Evolutionary conservation across 2,888 invertebrate genomes (phyloP), one percentile per base, ranked within the genome.

Genomic region (Yponomeuta cagnagella): DNA sequence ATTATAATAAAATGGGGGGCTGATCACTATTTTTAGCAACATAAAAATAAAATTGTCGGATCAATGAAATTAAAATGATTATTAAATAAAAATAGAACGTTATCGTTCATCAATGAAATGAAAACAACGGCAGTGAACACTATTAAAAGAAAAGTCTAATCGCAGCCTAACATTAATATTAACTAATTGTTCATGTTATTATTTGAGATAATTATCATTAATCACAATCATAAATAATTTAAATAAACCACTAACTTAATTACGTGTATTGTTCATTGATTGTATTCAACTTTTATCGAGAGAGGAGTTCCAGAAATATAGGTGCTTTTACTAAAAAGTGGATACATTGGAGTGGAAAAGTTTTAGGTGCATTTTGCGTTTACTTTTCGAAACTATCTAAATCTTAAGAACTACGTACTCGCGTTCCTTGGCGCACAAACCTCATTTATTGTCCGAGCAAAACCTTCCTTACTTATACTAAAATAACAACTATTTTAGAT

Each of bases 391-490:
- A 65, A 33, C 65, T 31, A 65, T 65, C 33, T 65, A 30, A 65
- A 10, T 58, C 52, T 58, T 58, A 58, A 15, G 0, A 15, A 58
- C 52, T 58, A 58, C 15, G 15, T 58, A 58, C 52, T 58, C 15
- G 12, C 52, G 52, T 15, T 58, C 52, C 52, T 58, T 58, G 52
- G 15, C 70, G 69, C 73, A 74, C 74, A 72, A 74, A 75, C 73
- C 73, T 71, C 71, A 63, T 74, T 58, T 74, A 74, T 74, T 75
- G 75, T 73, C 75, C 64, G 67, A 23, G 9, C 66, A 69, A 66
- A 30, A 63, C 69, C 63, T 65, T 23, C 43, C 67, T 63, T 64
- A 68, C 12, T 33, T 30, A 64, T 23, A 64, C 64, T 64, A 64
- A 30, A 23, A 23, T 64, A 64, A 64, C 10, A 10, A 23, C 64